Evolutionary conservation across 2,888 invertebrate species (phyloP), one percentile per base, ranked within the genome.

Genomic region (Phyllotreta striolata): DNA sequence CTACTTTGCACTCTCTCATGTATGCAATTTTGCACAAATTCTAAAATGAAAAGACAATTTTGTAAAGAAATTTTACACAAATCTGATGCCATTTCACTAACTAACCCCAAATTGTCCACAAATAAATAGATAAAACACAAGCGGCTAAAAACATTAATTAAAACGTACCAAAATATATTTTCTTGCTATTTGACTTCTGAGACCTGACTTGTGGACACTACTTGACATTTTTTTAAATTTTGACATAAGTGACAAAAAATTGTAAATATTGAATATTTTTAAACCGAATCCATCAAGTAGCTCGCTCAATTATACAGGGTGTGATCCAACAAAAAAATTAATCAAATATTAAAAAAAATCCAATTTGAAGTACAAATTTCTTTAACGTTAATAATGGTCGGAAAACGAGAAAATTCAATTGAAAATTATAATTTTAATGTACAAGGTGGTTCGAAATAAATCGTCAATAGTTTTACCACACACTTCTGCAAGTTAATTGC

Each of bases 211-310:
- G 62, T 66, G 67, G 63, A 67, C 64, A 66, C 69, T 67, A 66
- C 69, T 69, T 69, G 69, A 69, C 69, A 69, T 69, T 69, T 69
- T 68, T 64, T 44, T 58, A 67, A 66, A 66, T 67, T 69, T 65
- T 67, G 69, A 66, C 65, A 62, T 47, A 14, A 44, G 38, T 59
- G 63, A 66, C 66, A 64, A 57, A 58, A 54, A 54, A 34, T 12
- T 44, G 57, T 60, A 47, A 52, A 60, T 47, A 55, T 57, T 44
- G 52, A 10, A 63, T 43, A 56, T 62, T 62, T 49, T 41, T 44
- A n/a, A 38, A 55, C 6, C 41, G 2, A 47, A 47, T 10, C 9
- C 13, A 52, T 55, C 24, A 55, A 55, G 10, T 44, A 9, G 38
- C 40, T 10, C 39, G 13, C 8, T 3, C 10, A 40, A 13, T 34